Conservation (phyloP, 2,888 invertebrate species). For the Hyppa rectilinea region DNA sequence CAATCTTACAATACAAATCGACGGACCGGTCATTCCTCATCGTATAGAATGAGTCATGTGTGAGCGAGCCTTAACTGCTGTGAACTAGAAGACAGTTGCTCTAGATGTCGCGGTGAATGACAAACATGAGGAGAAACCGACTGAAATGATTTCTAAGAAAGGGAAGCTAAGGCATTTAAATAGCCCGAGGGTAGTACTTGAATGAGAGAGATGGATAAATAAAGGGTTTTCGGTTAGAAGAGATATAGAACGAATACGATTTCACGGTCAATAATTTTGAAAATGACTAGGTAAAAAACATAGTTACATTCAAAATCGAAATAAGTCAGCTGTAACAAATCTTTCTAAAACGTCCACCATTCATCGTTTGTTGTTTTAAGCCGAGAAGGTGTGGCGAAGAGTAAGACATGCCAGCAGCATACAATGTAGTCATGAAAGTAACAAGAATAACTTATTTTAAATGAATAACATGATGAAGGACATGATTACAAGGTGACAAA, state of each 20-base stretch:
- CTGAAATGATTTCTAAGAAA: conserved; percentile 33
- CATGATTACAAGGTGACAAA: background rate
- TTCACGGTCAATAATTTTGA: background rate
- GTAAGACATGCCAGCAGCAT: too few species aligned
- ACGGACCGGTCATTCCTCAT: conserved; percentile 23
- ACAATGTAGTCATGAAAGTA: background rate
- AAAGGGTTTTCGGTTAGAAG: background rate
- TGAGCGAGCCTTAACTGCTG: conserved; percentile 41
- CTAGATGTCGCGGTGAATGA: conserved; percentile 51
- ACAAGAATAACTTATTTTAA: background rate
- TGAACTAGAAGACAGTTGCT: conserved; percentile 43
- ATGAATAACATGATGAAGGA: conserved; percentile 1
- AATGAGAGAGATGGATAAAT: background rate
- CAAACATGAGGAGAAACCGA: conserved; percentile 38
- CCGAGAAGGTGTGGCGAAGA: background rate
- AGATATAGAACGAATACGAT: background rate
- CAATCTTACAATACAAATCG: background rate
- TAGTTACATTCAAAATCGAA: background rate
- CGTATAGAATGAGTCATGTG: conserved; percentile 19
- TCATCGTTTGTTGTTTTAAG: background rate
- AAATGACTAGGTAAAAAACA: background rate
- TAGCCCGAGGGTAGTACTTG: conserved; percentile 12
- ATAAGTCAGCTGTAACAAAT: background rate
- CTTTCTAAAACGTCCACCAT: background rate
- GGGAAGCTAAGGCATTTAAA: conserved; percentile 23